Percentiles rank a stretch among this genome's conserved stretches.
Evolutionary conservation across 2,797 vertebrate species (phyloP).

Genomic region (Pogoniulus pusillus): DNA sequence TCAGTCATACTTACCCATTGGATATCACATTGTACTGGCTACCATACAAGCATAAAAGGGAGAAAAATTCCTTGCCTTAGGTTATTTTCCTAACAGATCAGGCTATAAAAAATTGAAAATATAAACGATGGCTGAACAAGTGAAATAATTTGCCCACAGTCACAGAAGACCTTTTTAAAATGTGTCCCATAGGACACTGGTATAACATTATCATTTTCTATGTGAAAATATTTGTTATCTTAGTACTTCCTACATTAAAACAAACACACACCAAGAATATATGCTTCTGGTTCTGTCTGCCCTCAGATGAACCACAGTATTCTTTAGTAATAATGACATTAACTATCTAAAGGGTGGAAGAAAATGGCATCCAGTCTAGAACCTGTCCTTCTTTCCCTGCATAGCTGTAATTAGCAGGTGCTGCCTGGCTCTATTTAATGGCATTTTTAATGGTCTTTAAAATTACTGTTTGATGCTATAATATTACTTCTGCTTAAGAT

Average conservation of each 20-base stretch:
- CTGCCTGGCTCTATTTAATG: background rate
- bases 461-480: background rate
- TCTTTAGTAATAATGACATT: background rate
- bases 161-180: background rate
- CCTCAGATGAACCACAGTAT: background rate
- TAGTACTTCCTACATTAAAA: background rate
- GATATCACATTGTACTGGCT: background rate
- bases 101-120: background rate
- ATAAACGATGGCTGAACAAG: background rate
- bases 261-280: background rate
- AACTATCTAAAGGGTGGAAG: background rate
- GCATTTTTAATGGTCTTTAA: background rate
- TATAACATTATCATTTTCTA: background rate
- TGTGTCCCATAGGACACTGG: background rate
- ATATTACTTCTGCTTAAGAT: background rate
- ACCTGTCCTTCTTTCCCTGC: background rate
- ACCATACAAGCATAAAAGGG: background rate
- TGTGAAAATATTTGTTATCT: background rate
- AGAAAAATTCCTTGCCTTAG: background rate
- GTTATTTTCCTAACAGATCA: background rate
- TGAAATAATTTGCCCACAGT: background rate
- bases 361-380: background rate
- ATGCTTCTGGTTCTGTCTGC: background rate
- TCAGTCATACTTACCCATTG: background rate
- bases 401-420: background rate